These are phyloP conservation scores for Petroica traversi DNA, from an alignment of 2,113 vertebrate species.

Conservation along the genomic window DNA sequence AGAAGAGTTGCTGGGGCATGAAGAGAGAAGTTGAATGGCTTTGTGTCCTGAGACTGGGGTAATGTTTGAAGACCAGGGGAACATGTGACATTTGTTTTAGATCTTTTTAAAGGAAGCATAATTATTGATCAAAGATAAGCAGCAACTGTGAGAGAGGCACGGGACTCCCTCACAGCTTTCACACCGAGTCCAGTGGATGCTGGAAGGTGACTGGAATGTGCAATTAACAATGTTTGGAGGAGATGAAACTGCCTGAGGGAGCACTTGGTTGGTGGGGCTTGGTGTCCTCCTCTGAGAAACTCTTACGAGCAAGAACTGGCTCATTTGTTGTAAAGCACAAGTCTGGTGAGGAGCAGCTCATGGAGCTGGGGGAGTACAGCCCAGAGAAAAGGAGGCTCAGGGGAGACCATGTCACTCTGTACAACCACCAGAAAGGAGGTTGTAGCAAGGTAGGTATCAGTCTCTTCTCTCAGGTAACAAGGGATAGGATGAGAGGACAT, in stretches of 20 bases:
- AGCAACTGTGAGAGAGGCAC: neutral
- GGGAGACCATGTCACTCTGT: neutral
- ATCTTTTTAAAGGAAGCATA: neutral
- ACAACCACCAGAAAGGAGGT: neutral
- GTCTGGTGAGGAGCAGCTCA: accelerated
- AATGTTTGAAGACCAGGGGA: neutral
- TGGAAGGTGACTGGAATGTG: neutral
- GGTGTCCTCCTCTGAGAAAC: neutral
- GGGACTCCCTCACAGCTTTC: neutral
- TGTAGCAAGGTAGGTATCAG: neutral
- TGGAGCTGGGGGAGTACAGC: neutral
- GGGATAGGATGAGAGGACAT: neutral
- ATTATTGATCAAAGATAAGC: neutral
- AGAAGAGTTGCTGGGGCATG: neutral
- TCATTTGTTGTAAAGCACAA: neutral
- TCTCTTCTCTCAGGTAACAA: neutral
- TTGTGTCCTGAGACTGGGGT: neutral
- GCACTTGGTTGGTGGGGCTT: neutral
- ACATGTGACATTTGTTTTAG: neutral
- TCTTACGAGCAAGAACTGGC: neutral
- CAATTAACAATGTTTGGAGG: neutral
- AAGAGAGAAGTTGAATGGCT: neutral
- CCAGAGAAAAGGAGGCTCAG: neutral
- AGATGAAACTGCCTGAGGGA: neutral
- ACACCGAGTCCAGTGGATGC: accelerated